phyloP scores from a whole-genome alignment of 2,888 invertebrate species.

The Andrena chrysosceles region DNA sequence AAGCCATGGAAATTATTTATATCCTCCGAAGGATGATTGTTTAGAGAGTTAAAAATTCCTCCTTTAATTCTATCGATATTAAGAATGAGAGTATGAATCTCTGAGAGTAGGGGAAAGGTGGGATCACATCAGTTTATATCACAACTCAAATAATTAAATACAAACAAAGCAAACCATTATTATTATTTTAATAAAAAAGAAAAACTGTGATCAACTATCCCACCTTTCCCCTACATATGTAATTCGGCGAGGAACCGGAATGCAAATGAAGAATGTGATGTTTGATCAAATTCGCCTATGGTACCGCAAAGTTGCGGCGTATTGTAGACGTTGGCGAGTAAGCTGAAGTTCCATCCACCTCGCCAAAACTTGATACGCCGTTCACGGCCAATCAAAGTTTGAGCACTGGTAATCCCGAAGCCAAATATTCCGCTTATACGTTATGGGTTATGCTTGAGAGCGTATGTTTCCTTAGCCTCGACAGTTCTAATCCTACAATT shows the following conservation, averaged over 20 bases:
- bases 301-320: slow-evolving; percentile 37
- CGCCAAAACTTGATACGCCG: slow-evolving; percentile 81
- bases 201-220: too few relatives aligned
- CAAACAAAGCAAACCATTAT: too few relatives aligned
- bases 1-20: too few relatives aligned
- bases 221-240: too few relatives aligned
- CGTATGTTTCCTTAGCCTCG: slow-evolving; percentile 71
- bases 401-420: slow-evolving; percentile 80
- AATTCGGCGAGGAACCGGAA: neutral
- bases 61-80: too few relatives aligned
- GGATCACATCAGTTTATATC: too few relatives aligned
- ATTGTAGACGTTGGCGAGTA: slow-evolving; percentile 54
- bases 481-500: slow-evolving; percentile 68
- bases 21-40: too few relatives aligned
- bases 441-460: slow-evolving; percentile 76
- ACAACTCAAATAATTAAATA: too few relatives aligned
- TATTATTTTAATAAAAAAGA: too few relatives aligned
- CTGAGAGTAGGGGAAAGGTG: too few relatives aligned
- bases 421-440: slow-evolving; percentile 81
- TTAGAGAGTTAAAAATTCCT: too few relatives aligned
- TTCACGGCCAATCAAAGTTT: slow-evolving; percentile 83
- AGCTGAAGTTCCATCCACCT: slow-evolving; percentile 67
- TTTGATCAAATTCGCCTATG: slow-evolving; percentile 29
- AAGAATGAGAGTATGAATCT: too few relatives aligned
- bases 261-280: slow-evolving; percentile 9